These are phyloP conservation scores for Ornithorhynchus anatinus DNA, from an alignment of 2,113 vertebrate genomes.

Conservation along the genomic window DNA sequence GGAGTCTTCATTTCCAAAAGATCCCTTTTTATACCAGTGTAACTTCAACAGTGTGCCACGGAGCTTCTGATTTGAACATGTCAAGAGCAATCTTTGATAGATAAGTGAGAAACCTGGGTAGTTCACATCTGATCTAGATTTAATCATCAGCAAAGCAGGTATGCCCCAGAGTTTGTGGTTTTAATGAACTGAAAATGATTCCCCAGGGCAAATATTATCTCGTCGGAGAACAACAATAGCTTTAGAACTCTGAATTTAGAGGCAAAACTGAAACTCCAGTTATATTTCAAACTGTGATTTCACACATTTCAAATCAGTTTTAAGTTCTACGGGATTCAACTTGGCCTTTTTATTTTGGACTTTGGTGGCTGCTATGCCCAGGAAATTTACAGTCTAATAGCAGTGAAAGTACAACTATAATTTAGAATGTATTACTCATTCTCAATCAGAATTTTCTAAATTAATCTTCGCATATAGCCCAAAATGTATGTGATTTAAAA, in stretches of 20 bases:
- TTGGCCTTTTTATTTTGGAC: conserved; percentile 14
- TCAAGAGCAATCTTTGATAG: conserved; percentile 59
- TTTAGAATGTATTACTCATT: conserved; percentile 4
- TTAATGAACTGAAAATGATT: conserved; percentile 79
- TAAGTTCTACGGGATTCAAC: conserved; percentile 42
- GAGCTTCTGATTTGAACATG: conserved; percentile 32
- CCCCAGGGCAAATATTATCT: conserved; percentile 71
- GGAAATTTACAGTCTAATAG: conserved; percentile 5
- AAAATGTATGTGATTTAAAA: background rate
- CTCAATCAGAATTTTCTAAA: background rate
- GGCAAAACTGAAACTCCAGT: conserved; percentile 33
- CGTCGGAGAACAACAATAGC: conserved; percentile 59
- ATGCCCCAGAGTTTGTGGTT: conserved; percentile 59
- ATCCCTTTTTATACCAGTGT: background rate
- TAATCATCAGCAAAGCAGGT: conserved; percentile 71
- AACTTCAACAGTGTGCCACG: background rate
- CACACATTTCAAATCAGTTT: conserved; percentile 34
- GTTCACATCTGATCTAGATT: conserved; percentile 70
- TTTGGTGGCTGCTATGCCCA: background rate
- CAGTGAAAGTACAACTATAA: background rate
- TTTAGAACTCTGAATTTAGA: conserved; percentile 64
- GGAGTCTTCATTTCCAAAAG: background rate
- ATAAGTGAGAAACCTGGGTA: conserved; percentile 56
- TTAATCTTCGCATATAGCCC: no score
- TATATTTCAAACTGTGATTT: conserved; percentile 51